Base-by-base conservation (phyloP, 2,113 vertebrate genomes). In the Grantiella picta region DNA sequence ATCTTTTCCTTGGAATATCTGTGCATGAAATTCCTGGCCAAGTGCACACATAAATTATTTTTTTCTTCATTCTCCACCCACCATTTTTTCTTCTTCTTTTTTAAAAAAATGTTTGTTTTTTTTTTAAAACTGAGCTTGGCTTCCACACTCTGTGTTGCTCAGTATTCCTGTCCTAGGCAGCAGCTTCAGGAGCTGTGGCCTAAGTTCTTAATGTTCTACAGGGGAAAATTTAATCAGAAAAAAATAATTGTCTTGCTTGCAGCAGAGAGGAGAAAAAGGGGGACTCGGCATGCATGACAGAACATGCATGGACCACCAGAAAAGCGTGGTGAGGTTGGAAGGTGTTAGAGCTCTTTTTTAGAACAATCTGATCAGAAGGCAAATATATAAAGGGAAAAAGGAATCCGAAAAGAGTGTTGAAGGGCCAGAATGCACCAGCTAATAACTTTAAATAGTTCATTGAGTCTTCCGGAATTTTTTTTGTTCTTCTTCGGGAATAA, bases 401-500 rank as follows among this genome's bases (percentile, higher is more conserved):
- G 93, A 97, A 97, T 98, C 96, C 72, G 35, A 96, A 97, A 98
- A 96, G 97, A 96, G 94, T 97, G 97, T 82, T 97, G 95, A 97
- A 98, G 97, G 96, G 95, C 95, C 96, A 97, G 95, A 98, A 98
- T 97, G 95, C 97, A 96, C 91, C 91, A 94, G 97, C 96, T 98
- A 98, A 98, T 98, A 98, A 98, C 98, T 98, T 98, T 98, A 98
- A 98, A 98, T 98, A 98, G 98, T 98, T 98, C 97, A 98, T 97
- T 98, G 98, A 98, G 97, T 98, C 97, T 98, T 98, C 98, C 96
- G 97, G 98, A 98, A 98, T 98, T 98, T 97, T 97, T 98, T 97
- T 98, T 98, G 97, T 98, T 98, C 96, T 98, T 98, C 97, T 98
- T 98, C 97, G 97, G 98, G 98, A 99, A 98, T 99, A 99, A 99